These are phyloP conservation scores for Hartigia nigra DNA, from an alignment of 2,888 invertebrate species.

Conservation along the genomic window DNA sequence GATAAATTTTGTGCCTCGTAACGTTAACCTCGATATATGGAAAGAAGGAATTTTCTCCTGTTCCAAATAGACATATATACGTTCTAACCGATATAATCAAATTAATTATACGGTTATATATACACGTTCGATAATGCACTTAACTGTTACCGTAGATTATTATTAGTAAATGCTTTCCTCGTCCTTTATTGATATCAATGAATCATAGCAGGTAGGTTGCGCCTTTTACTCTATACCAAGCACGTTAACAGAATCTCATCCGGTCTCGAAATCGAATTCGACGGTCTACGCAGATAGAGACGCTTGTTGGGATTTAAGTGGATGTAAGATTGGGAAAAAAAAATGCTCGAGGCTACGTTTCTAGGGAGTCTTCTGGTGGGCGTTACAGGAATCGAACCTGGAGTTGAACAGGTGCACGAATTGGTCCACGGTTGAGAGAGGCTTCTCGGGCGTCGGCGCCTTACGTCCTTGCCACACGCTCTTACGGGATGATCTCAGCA, in stretches of 20 bases:
- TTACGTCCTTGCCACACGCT: constrained; percentile 10
- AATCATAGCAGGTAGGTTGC: neutral
- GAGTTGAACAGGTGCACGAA: constrained; percentile 26
- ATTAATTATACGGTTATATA: neutral
- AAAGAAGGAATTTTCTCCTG: neutral
- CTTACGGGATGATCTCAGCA: constrained; percentile 10
- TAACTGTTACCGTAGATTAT: neutral
- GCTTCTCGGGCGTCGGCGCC: constrained; percentile 8
- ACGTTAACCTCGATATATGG: neutral
- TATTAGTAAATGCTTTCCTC: neutral
- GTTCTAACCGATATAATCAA: neutral
- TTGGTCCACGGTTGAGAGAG: constrained; percentile 5
- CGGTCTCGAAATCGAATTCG: neutral
- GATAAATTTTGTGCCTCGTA: neutral
- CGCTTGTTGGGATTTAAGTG: neutral
- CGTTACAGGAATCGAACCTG: constrained; percentile 3
- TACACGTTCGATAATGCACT: neutral
- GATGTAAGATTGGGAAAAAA: neutral
- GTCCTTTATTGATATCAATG: neutral
- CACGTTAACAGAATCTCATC: neutral
- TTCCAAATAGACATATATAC: neutral
- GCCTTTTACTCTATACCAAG: neutral
- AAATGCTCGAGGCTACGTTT: neutral
- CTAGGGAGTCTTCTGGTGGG: neutral
- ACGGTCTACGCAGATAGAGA: neutral